Evolutionary conservation across 2,888 invertebrate genomes (phyloP).

Genomic region (Sicus ferrugineus): DNA sequence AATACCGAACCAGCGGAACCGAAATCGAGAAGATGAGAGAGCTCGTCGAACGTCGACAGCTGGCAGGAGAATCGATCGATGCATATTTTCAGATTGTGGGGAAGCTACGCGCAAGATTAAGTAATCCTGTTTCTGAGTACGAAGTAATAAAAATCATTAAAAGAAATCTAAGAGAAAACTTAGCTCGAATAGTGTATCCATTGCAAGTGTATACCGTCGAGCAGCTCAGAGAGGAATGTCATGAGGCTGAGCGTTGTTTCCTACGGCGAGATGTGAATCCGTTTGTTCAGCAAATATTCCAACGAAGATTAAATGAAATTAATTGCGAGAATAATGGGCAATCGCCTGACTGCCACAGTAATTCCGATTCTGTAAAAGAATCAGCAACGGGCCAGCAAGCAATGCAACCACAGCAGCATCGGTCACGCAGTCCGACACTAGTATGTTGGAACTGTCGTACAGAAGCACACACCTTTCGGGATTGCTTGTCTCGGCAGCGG

Average conservation of each 20-base stretch:
- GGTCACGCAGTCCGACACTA: background rate
- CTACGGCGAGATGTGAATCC: background rate
- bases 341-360: too few relatives aligned
- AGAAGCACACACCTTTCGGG: background rate
- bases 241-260: background rate
- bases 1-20: too few relatives aligned
- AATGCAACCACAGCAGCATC: background rate
- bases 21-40: background rate
- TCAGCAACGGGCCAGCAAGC: background rate
- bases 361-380: background rate
- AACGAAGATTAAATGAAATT: background rate
- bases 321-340: background rate
- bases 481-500: background rate
- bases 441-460: slow-evolving; percentile 8
- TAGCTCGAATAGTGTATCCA: slow-evolving; percentile 10
- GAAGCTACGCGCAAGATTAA: background rate
- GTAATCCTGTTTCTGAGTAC: background rate
- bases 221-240: slow-evolving; percentile 6
- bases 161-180: slow-evolving; percentile 6
- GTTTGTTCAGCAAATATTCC: background rate
- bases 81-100: slow-evolving; percentile 9
- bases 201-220: slow-evolving; percentile 11
- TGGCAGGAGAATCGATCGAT: background rate
- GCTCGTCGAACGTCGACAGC: background rate
- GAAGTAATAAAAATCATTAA: slow-evolving; percentile 27